Evolutionary conservation across 2,888 invertebrate genomes (phyloP).

Genomic region (Ethmia dodecea): DNA sequence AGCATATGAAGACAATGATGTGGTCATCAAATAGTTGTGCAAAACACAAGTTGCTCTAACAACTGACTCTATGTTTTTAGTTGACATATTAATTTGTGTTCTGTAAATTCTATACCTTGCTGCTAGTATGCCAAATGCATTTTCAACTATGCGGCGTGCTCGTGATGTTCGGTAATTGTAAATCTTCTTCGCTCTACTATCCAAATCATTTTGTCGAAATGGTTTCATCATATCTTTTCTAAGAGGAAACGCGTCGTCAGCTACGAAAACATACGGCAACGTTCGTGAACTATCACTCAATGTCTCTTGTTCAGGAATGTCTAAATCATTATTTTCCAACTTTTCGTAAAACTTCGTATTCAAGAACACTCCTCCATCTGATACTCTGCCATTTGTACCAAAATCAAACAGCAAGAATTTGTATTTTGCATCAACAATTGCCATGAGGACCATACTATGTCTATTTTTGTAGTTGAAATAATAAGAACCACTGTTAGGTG

Average conservation of each 20-base stretch:
- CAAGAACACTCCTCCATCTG: background rate
- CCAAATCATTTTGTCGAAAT: background rate
- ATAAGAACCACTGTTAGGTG: constrained; percentile 7
- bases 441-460: constrained; percentile 8
- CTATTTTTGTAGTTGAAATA: constrained; percentile 11
- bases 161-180: background rate
- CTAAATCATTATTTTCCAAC: background rate
- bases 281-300: background rate
- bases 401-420: constrained; percentile 7
- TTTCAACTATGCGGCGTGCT: background rate
- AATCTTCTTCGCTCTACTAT: background rate
- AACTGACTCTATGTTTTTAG: background rate
- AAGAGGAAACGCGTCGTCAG: background rate
- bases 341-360: background rate
- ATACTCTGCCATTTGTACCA: background rate
- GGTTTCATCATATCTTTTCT: background rate
- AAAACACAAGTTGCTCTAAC: background rate
- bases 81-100: background rate
- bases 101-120: background rate
- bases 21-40: background rate
- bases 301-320: background rate
- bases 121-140: background rate
- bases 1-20: constrained; percentile 4
- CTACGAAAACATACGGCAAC: background rate
- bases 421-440: constrained; percentile 9